These are phyloP conservation scores for Moxostoma hubbsi DNA, from an alignment of 2,797 vertebrate species.

Conservation along the genomic window DNA sequence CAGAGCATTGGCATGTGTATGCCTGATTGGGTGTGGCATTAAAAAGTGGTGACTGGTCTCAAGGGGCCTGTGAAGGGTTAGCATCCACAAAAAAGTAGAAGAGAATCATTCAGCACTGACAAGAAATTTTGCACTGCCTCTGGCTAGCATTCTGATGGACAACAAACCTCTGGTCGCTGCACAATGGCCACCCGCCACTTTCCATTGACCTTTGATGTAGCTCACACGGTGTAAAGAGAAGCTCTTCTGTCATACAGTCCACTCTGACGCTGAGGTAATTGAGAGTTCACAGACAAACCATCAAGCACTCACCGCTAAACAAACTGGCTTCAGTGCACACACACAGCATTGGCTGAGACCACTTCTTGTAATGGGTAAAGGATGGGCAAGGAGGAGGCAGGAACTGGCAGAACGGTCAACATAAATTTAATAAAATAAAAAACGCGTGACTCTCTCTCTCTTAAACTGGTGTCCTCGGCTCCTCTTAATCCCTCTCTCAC, in stretches of 20 bases:
- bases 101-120: slow-evolving; percentile 7
- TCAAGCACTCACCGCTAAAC: slow-evolving; percentile 21
- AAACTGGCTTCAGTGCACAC: slow-evolving; percentile 16
- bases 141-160: slow-evolving; percentile 36
- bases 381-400: too few species aligned
- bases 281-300: slow-evolving; percentile 48
- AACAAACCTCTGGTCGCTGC: slow-evolving; percentile 2
- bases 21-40: slow-evolving; percentile 14
- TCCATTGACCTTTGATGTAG: slow-evolving; percentile 48
- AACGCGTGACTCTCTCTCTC: too few species aligned
- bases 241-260: slow-evolving; percentile 21
- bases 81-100: slow-evolving; percentile 19
- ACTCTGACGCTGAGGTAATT: slow-evolving; percentile 39
- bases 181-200: slow-evolving; percentile 37
- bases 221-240: slow-evolving; percentile 39
- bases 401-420: too few species aligned
- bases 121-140: slow-evolving; percentile 28
- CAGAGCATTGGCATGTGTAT: background rate
- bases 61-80: slow-evolving; percentile 36
- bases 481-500: too few species aligned
- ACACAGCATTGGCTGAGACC: slow-evolving; percentile 13
- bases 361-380: background rate
- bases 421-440: too few species aligned
- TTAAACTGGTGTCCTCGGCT: too few species aligned
- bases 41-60: slow-evolving; percentile 22